Conservation (phyloP, 2,113 vertebrate genomes). For the Bubo scandiacus region DNA sequence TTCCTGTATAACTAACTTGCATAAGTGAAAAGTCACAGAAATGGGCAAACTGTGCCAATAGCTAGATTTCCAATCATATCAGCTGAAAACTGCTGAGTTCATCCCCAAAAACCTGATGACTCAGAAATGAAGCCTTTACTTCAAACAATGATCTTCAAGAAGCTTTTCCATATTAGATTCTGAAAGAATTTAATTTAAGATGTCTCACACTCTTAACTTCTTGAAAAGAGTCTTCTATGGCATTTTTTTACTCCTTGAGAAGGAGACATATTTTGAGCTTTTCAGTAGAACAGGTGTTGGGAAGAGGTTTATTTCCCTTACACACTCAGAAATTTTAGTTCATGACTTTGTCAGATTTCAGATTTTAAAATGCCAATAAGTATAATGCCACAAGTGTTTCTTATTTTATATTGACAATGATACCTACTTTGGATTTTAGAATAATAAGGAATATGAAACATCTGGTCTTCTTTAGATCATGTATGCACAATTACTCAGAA, state of each 20-base stretch:
- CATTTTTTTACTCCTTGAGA: background rate
- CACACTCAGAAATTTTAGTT: conserved; percentile 28
- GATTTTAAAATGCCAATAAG: conserved; percentile 1
- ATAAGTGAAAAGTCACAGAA: background rate
- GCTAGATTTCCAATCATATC: background rate
- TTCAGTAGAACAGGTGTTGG: background rate
- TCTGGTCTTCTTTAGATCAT: background rate
- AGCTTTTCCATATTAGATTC: background rate
- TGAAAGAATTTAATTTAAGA: background rate
- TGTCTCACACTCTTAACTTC: background rate
- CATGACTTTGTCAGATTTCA: conserved; percentile 4
- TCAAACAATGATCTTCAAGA: background rate
- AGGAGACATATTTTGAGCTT: background rate
- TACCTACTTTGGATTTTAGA: conserved; percentile 4
- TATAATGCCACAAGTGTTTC: background rate
- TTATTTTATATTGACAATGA: background rate
- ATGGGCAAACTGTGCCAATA: background rate
- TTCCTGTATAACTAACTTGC: background rate
- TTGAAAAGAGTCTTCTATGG: background rate
- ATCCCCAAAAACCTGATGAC: background rate
- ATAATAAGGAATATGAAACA: background rate
- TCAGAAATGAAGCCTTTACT: background rate
- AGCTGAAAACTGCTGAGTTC: background rate
- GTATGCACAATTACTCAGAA: background rate
- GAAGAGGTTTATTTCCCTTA: background rate